Percentiles rank a stretch among this genome's conserved stretches.
These are phyloP conservation scores for Nemoura dubitans DNA, from an alignment of 2,888 invertebrate species.

Conservation along the genomic window DNA sequence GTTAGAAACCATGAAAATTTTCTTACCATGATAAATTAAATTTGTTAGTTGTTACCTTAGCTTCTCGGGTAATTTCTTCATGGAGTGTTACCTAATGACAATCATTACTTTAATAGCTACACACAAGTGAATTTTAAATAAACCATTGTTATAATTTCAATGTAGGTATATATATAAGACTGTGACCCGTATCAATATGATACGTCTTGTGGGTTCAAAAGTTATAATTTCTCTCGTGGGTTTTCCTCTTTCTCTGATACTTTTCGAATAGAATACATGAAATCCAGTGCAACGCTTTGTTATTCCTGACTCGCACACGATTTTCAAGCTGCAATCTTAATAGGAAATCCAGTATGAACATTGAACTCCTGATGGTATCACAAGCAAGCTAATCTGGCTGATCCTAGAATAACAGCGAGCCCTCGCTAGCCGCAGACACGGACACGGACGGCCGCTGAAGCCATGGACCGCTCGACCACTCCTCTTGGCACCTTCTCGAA, in stretches of 20 bases:
- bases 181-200: not conserved
- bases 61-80: not conserved
- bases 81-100: not conserved
- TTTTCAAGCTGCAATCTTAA: not conserved
- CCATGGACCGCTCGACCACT: constrained; percentile 13
- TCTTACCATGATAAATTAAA: not conserved
- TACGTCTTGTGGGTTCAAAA: no score
- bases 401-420: not conserved
- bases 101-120: not conserved
- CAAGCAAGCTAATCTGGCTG: constrained; percentile 19
- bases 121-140: not conserved
- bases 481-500: constrained; percentile 1
- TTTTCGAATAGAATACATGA: not conserved
- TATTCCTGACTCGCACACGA: not conserved
- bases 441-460: not conserved
- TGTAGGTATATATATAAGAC: not conserved
- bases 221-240: no score
- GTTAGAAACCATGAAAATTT: not conserved
- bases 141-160: not conserved
- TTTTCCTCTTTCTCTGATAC: not conserved
- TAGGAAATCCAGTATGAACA: not conserved
- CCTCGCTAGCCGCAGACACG: not conserved
- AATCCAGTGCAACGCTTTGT: not conserved
- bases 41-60: not conserved
- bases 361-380: not conserved